Evolutionary conservation across 2,113 vertebrate species (phyloP).

Genomic region (Clarias batrachus): DNA sequence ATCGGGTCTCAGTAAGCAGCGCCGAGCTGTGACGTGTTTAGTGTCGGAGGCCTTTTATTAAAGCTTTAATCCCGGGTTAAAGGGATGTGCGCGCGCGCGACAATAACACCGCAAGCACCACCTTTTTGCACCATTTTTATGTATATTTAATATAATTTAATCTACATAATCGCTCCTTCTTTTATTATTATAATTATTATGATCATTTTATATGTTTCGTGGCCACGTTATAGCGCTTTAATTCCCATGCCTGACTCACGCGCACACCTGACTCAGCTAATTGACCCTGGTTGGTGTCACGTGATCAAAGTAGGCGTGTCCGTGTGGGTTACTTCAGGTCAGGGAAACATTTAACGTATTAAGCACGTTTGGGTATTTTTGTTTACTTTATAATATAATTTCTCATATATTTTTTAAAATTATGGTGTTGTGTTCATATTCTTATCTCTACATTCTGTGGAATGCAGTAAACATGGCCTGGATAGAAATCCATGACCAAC

Average conservation of each 20-base stretch:
- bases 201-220: not conserved
- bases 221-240: not conserved
- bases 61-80: too few relatives aligned
- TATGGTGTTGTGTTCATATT: too few relatives aligned
- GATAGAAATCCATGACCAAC: not conserved
- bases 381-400: too few relatives aligned
- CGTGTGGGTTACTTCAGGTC: not conserved
- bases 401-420: not conserved
- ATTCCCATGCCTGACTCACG: not conserved
- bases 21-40: too few relatives aligned
- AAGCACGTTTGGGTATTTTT: not conserved
- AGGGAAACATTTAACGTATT: not conserved
- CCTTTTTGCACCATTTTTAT: too few relatives aligned
- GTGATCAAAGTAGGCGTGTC: not conserved
- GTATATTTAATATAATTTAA: too few relatives aligned
- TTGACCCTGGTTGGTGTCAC: not conserved
- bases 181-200: too few relatives aligned
- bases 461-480: not conserved
- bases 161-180: too few relatives aligned
- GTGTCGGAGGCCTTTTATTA: too few relatives aligned
- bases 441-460: not conserved
- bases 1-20: too few relatives aligned
- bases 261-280: conserved; percentile 1
- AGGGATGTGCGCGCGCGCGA: too few relatives aligned
- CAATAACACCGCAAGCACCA: too few relatives aligned